phyloP scores from a whole-genome alignment of 2,888 invertebrate species.

The Hofmannophila pseudospretella region DNA sequence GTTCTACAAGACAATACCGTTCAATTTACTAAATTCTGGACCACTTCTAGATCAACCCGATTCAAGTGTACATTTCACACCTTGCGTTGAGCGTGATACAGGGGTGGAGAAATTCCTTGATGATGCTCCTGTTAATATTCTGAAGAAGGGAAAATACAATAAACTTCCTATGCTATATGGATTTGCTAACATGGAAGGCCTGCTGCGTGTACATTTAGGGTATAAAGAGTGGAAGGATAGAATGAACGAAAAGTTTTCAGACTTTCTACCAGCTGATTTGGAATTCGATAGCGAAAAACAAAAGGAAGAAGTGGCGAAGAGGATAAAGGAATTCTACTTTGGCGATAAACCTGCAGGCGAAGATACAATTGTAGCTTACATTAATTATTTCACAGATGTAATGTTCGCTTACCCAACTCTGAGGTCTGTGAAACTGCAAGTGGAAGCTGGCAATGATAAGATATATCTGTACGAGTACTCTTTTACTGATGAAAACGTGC shows the following conservation, averaged over 20 bases:
- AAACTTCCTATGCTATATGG: constrained; percentile 42
- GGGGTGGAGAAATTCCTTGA: constrained; percentile 28
- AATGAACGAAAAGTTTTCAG: constrained; percentile 46
- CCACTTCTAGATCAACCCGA: constrained; percentile 19
- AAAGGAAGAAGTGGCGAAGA: constrained; percentile 26
- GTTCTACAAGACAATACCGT: constrained; percentile 33
- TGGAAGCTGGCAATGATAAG: constrained; percentile 26
- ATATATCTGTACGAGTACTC: constrained; percentile 35
- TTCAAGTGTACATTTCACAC: constrained; percentile 16
- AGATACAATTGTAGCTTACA: constrained; percentile 23
- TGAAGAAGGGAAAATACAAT: constrained; percentile 26
- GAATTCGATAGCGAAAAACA: constrained; percentile 26
- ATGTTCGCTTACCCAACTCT: constrained; percentile 24
- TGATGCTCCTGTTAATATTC: constrained; percentile 32
- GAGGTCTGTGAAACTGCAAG: constrained; percentile 23
- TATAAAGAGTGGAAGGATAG: constrained; percentile 23
- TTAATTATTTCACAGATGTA: constrained; percentile 35
- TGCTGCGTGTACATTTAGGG: constrained; percentile 20
- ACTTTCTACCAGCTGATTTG: constrained; percentile 44
- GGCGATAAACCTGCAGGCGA: constrained; percentile 22
- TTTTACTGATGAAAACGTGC: constrained; percentile 24
- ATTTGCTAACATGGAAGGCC: constrained; percentile 44
- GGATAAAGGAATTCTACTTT: constrained; percentile 37
- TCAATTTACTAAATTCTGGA: constrained; percentile 25
- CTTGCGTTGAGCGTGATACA: constrained; percentile 22